These are phyloP conservation scores for Nasonia vitripennis DNA, from an alignment of 1,140 invertebrate species.

Conservation along the genomic window DNA sequence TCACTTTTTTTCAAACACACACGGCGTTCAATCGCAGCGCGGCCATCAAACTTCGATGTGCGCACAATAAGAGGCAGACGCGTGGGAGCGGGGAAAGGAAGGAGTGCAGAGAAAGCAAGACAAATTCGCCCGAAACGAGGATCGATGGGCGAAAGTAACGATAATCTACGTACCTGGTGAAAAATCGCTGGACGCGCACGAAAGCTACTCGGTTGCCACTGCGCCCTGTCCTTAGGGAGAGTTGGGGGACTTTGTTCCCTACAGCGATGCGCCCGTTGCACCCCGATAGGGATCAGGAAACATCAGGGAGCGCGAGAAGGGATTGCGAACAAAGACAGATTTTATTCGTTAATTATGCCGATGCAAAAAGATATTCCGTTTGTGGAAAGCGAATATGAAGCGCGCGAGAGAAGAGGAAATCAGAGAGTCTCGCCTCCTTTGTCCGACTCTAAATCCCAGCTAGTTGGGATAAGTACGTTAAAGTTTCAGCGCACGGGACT, in stretches of 20 bases:
- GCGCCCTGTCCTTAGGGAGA: slow-evolving; percentile 3
- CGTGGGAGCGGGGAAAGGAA: not conserved
- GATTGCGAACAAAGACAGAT: not conserved
- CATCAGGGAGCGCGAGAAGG: not conserved
- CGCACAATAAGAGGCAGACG: too few relatives aligned
- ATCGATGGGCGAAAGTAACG: slow-evolving; percentile 51
- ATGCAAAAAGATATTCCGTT: too few relatives aligned
- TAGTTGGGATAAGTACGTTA: slow-evolving; percentile 6
- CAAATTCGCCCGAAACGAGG: slow-evolving; percentile 5
- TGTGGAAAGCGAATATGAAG: not conserved
- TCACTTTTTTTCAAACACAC: too few relatives aligned
- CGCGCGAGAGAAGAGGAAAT: not conserved
- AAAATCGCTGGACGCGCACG: slow-evolving; percentile 20
- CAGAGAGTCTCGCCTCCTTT: not conserved
- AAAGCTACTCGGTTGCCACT: not conserved
- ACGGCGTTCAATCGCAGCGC: not conserved
- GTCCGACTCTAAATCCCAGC: not conserved
- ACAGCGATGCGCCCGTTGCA: not conserved
- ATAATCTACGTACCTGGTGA: slow-evolving; percentile 55
- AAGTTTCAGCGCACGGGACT: not conserved
- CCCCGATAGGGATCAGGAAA: too few relatives aligned
- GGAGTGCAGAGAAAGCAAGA: not conserved
- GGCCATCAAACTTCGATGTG: too few relatives aligned
- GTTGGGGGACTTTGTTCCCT: not conserved
- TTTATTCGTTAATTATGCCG: too few relatives aligned